Percentiles rank a stretch among this genome's conserved stretches.
phyloP scores from a whole-genome alignment of 2,113 vertebrate species.

The Struthio camelus region DNA sequence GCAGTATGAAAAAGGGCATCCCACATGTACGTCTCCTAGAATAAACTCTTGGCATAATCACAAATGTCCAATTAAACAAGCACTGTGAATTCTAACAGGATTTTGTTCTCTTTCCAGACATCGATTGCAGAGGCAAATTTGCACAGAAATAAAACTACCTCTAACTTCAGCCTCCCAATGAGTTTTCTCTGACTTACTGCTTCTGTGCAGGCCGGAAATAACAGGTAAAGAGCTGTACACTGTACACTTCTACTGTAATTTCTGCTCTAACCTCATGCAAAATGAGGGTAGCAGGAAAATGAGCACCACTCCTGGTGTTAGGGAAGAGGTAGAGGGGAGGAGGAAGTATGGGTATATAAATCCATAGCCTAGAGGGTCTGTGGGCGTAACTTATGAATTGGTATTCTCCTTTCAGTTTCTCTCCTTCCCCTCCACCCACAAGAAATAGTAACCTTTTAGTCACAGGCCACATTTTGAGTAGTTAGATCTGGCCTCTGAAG shows the following conservation, averaged over 20 bases:
- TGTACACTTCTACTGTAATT: not conserved
- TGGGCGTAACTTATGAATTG: not conserved
- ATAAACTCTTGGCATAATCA: not conserved
- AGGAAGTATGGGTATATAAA: rapidly evolving
- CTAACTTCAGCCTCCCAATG: not conserved
- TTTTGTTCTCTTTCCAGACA: not conserved
- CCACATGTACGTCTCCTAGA: not conserved
- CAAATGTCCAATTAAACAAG: not conserved
- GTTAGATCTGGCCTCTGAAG: not conserved
- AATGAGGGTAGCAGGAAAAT: not conserved
- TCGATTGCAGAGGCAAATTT: not conserved
- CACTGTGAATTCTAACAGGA: not conserved
- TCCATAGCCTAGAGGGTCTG: not conserved
- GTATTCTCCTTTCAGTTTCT: not conserved
- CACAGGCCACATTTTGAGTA: not conserved
- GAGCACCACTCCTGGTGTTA: not conserved
- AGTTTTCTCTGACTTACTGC: not conserved
- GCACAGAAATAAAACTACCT: not conserved
- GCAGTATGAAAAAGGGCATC: not conserved
- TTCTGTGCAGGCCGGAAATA: not conserved
- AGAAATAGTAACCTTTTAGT: not conserved
- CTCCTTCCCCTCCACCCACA: not conserved
- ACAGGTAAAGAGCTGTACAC: not conserved
- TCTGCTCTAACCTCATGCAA: not conserved
- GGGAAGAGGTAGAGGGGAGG: not conserved